phyloP scores from a whole-genome alignment of 2,888 invertebrate species.

The Microctonus aethiopoides region DNA sequence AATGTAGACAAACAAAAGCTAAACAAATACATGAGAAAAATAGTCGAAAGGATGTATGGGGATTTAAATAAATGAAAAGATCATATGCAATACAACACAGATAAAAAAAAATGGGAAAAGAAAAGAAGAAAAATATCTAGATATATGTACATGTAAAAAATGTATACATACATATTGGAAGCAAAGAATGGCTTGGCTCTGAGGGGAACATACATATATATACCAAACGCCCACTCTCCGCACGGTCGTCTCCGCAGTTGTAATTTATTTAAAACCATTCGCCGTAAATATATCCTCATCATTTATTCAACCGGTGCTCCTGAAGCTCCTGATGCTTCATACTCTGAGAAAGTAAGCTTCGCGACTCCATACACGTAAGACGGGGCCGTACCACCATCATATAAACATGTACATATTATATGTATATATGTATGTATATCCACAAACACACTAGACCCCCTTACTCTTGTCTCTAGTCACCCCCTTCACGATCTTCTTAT shows the following conservation, averaged over 20 bases:
- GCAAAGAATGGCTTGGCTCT: conserved; percentile 26
- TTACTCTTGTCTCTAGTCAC: conserved; percentile 31
- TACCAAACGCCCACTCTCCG: conserved; percentile 26
- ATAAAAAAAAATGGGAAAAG: background rate
- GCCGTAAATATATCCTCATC: conserved; percentile 66
- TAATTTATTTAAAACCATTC: conserved; percentile 67
- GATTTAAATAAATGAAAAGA: conserved; percentile 2
- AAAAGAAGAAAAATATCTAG: conserved; percentile 18
- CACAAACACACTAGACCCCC: conserved; percentile 6
- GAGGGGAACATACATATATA: conserved; percentile 30
- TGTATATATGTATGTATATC: no score
- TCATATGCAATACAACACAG: conserved; percentile 17
- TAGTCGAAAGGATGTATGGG: conserved; percentile 22
- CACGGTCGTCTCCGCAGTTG: conserved; percentile 63
- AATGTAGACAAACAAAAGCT: conserved; percentile 28
- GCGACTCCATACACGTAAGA: conserved; percentile 48
- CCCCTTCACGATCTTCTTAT: conserved; percentile 32
- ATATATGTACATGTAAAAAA: conserved; percentile 23
- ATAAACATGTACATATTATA: background rate
- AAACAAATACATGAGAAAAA: conserved; percentile 11
- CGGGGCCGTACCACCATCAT: conserved; percentile 8
- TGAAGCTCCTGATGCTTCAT: conserved; percentile 36
- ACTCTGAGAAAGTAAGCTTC: conserved; percentile 50
- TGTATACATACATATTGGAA: no score
- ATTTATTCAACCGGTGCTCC: conserved; percentile 62